Conservation (phyloP, 1,140 invertebrate species). For the Brachionus asplanchnoidis region DNA sequence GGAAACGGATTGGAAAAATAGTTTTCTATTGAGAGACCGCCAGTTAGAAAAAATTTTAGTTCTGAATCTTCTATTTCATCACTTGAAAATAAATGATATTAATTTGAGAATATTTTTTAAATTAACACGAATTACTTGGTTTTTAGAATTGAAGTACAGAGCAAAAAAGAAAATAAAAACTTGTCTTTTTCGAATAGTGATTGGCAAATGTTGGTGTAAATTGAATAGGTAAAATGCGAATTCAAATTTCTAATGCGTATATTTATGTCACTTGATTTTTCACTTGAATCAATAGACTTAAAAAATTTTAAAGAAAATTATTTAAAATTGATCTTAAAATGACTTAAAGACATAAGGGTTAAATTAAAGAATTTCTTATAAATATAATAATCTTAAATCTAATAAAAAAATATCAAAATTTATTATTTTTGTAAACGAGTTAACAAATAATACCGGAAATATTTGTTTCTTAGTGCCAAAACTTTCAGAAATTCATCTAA, state of each 20-base stretch:
- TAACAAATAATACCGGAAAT: too few species aligned
- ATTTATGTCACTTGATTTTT: conserved; percentile 48
- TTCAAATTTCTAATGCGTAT: conserved; percentile 53
- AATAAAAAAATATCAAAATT: too few species aligned
- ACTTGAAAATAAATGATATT: conserved; percentile 45
- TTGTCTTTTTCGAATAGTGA: conserved; percentile 59
- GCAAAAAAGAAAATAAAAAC: conserved; percentile 57
- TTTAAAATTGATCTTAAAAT: background rate
- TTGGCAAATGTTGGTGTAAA: conserved; percentile 56
- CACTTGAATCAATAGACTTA: conserved; percentile 55
- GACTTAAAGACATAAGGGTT: background rate
- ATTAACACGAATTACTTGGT: conserved; percentile 44
- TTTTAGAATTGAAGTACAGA: conserved; percentile 51
- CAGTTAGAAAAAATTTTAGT: conserved; percentile 56
- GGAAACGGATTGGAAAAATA: conserved; percentile 54
- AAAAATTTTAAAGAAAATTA: conserved; percentile 43
- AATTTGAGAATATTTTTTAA: background rate
- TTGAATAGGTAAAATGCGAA: conserved; percentile 55
- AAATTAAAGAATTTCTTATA: background rate
- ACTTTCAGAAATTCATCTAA: too few species aligned
- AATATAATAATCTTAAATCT: too few species aligned
- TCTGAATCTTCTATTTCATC: conserved; percentile 52
- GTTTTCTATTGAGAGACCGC: conserved; percentile 55
- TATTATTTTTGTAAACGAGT: too few species aligned
- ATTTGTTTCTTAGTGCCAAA: too few species aligned